Percentiles rank a stretch among this genome's conserved stretches.
These are phyloP conservation scores for Oncorhynchus masou DNA, from an alignment of 2,113 vertebrate species.

Conservation along the genomic window DNA sequence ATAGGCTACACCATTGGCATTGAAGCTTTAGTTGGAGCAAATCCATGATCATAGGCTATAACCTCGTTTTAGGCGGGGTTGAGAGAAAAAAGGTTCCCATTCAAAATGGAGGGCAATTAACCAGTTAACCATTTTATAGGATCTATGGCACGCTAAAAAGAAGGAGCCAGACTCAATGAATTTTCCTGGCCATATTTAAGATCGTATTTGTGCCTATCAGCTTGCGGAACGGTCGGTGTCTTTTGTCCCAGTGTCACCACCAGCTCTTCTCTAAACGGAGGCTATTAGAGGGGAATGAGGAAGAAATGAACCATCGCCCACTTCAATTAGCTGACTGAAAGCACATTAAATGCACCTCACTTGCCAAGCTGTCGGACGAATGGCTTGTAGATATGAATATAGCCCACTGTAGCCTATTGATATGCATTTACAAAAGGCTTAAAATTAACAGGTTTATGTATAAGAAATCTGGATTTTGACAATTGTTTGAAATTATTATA, in stretches of 20 bases:
- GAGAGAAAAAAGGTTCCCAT: slow-evolving; percentile 67
- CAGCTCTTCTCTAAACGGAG: slow-evolving; percentile 75
- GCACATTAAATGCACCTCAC: slow-evolving; percentile 89
- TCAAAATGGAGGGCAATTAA: slow-evolving; percentile 78
- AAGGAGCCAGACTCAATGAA: slow-evolving; percentile 76
- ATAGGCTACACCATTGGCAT: neutral
- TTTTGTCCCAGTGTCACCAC: slow-evolving; percentile 87
- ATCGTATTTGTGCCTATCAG: slow-evolving; percentile 85
- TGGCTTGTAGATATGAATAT: neutral
- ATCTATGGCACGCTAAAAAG: slow-evolving; percentile 68
- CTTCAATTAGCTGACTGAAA: slow-evolving; percentile 94
- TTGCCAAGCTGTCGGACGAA: slow-evolving; percentile 50
- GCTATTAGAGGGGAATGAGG: slow-evolving; percentile 82
- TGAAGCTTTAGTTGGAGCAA: slow-evolving; percentile 69
- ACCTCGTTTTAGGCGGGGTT: slow-evolving; percentile 69
- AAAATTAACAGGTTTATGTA: too few species aligned
- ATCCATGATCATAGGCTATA: slow-evolving; percentile 73
- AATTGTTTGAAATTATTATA: neutral
- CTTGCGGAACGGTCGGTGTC: slow-evolving; percentile 81
- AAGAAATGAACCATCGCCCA: slow-evolving; percentile 87
- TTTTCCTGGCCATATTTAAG: slow-evolving; percentile 83
- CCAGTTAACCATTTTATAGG: slow-evolving; percentile 79
- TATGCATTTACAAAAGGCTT: too few species aligned
- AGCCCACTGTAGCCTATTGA: neutral
- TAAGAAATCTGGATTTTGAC: too few species aligned